Conservation (phyloP, 2,113 vertebrate genomes). For the Campylorhamphus procurvoides region DNA sequence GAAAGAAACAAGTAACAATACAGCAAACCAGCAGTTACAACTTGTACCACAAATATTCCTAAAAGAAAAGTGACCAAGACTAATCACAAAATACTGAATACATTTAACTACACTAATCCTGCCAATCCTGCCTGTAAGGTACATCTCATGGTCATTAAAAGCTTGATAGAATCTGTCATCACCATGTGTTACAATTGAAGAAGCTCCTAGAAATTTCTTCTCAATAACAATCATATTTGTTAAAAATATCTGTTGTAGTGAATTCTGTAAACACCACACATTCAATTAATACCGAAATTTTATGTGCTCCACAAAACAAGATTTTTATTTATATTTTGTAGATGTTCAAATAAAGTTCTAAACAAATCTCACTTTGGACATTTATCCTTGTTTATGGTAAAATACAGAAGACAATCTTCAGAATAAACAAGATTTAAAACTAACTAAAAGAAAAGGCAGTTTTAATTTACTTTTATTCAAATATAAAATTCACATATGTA, state of each 20-base stretch:
- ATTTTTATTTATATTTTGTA: not conserved
- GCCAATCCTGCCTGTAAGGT: not conserved
- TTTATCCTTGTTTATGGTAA: not conserved
- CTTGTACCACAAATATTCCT: not conserved
- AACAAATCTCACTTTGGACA: not conserved
- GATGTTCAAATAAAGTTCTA: not conserved
- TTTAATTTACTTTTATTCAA: not conserved
- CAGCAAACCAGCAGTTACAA: not conserved
- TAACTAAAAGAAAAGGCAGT: not conserved
- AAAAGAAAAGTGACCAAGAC: not conserved
- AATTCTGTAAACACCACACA: not conserved
- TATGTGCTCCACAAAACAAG: accelerated
- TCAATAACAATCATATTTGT: not conserved
- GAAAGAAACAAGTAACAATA: not conserved
- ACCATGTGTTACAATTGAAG: not conserved
- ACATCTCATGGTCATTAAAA: not conserved
- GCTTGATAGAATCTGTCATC: not conserved
- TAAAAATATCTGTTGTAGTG: not conserved
- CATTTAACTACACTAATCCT: not conserved
- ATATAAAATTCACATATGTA: not conserved
- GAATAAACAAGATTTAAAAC: not conserved
- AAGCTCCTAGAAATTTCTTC: not conserved
- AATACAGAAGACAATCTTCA: not conserved
- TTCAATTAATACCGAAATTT: not conserved
- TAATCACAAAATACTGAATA: not conserved